These are phyloP conservation scores for Belonocnema kinseyi DNA, from an alignment of 1,140 invertebrate genomes.

Conservation along the genomic window DNA sequence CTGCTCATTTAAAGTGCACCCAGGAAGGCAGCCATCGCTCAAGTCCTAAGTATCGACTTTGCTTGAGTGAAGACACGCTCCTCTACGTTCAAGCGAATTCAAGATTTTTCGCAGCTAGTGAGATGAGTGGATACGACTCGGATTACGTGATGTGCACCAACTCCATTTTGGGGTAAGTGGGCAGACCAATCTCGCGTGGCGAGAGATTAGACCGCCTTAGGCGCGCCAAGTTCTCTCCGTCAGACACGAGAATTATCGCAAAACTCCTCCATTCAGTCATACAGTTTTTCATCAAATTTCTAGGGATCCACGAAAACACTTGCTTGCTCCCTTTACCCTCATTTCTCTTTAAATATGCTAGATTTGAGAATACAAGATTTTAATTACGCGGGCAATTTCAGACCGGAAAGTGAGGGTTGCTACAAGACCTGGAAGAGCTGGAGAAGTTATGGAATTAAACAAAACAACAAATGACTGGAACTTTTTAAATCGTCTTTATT, in stretches of 20 bases:
- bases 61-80: constrained; percentile 84
- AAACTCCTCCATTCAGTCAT: not conserved
- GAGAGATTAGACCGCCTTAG: constrained; percentile 14
- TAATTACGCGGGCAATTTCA: too few relatives aligned
- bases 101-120: constrained; percentile 86
- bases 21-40: constrained; percentile 81
- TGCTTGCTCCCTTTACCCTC: too few relatives aligned
- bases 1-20: constrained; percentile 85
- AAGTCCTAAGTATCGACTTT: constrained; percentile 87
- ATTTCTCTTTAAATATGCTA: too few relatives aligned
- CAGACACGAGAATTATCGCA: not conserved
- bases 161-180: constrained; percentile 84
- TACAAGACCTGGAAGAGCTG: too few relatives aligned
- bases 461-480: too few relatives aligned
- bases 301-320: too few relatives aligned
- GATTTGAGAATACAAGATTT: too few relatives aligned
- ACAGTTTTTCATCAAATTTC: too few relatives aligned
- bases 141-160: constrained; percentile 96
- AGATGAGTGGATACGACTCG: constrained; percentile 79
- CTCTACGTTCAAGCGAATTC: constrained; percentile 92
- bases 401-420: too few relatives aligned
- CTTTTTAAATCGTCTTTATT: too few relatives aligned
- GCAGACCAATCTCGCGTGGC: not conserved
- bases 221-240: constrained; percentile 13
- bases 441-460: too few relatives aligned